Evolutionary conservation across 2,888 invertebrate genomes (phyloP).

Genomic region (Dioctria rufipes): DNA sequence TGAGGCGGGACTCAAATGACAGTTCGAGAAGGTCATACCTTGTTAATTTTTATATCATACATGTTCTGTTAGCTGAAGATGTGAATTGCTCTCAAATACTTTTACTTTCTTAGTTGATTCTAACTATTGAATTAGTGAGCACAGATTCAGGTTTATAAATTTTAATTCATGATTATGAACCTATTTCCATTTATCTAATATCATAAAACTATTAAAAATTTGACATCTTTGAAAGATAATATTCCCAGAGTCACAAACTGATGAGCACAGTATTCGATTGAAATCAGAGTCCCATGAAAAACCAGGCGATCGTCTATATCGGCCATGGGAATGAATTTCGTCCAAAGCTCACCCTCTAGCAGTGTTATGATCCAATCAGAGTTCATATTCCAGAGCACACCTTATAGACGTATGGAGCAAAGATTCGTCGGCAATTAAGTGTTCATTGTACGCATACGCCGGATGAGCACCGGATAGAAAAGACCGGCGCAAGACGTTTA

Average conservation of each 20-base stretch:
- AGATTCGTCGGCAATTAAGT: constrained; percentile 45
- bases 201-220: background rate
- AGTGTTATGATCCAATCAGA: constrained; percentile 43
- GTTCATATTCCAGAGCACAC: constrained; percentile 37
- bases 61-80: too few species aligned
- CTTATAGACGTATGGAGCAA: constrained; percentile 24
- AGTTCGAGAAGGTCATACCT: too few species aligned
- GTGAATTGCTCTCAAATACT: too few species aligned
- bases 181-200: background rate
- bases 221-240: background rate
- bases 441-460: constrained; percentile 48
- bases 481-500: constrained; percentile 27
- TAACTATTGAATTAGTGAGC: too few species aligned
- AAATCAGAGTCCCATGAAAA: constrained; percentile 49
- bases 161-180: background rate
- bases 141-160: too few species aligned
- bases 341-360: constrained; percentile 33
- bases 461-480: constrained; percentile 45
- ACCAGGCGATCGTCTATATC: constrained; percentile 45
- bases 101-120: too few species aligned
- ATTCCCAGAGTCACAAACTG: background rate
- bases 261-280: background rate
- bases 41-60: too few species aligned
- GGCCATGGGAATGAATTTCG: constrained; percentile 49
- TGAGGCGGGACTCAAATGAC: too few species aligned